These are phyloP conservation scores for Ptyas mucosa DNA, from an alignment of 2,113 vertebrate species.

Conservation along the genomic window DNA sequence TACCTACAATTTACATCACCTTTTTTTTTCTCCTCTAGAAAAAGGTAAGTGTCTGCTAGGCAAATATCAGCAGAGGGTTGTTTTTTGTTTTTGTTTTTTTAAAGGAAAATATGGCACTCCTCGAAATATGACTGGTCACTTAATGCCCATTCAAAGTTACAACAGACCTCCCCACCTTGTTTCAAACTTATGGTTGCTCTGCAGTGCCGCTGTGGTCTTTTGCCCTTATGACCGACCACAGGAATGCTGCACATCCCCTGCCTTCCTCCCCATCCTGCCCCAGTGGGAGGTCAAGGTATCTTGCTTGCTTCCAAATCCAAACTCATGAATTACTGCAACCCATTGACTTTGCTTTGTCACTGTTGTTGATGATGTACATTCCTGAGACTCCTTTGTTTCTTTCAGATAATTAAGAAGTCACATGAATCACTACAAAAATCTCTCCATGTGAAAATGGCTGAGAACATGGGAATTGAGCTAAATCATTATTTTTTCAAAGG, in stretches of 20 bases:
- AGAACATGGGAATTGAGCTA: background rate
- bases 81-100: background rate
- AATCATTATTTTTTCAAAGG: background rate
- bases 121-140: background rate
- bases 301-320: background rate
- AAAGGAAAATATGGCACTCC: constrained; percentile 8
- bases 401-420: background rate
- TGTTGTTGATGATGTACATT: background rate
- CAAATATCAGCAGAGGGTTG: background rate
- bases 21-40: background rate
- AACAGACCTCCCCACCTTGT: too few relatives aligned
- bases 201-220: too few relatives aligned
- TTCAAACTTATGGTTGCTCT: too few relatives aligned
- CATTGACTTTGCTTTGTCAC: background rate
- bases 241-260: too few relatives aligned
- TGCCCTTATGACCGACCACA: too few relatives aligned
- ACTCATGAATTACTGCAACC: background rate
- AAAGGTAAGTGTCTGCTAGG: background rate
- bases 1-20: background rate
- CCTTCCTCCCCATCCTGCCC: too few relatives aligned
- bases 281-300: background rate
- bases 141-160: too few relatives aligned
- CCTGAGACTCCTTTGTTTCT: background rate
- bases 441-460: background rate
- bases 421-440: background rate